Evolutionary conservation across 2,888 invertebrate species (phyloP), one percentile per base, ranked within the genome.

Genomic region (Autographa pulchrina): DNA sequence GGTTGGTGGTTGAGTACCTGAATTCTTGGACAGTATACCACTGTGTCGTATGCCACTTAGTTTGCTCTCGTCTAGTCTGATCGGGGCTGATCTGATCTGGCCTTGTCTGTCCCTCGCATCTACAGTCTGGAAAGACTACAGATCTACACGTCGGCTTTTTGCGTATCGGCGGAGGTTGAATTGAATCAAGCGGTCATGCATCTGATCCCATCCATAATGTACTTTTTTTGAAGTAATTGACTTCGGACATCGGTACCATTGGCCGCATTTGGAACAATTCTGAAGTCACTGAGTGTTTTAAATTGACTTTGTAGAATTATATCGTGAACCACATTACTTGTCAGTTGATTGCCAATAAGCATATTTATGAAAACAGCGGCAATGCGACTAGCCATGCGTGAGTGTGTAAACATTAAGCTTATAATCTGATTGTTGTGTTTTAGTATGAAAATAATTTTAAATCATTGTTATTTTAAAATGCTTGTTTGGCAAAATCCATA

Each of bases 61-160:
- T 43, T 14, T 43, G 14, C 43, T 43, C 43, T 43, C 5, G 43
- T 3, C 16, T 43, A 14, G 16, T 43, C 16, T 16, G 43, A 14
- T 16, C 11, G 4, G 43, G n/a, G 6, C 48, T 48, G n/a, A 5
- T 48, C 48, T 5, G 48, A 5, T 48, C 48, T 48, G n/a, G 48
- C 48, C n/a, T 48, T 14, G 72, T 72, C 13, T 43, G 38, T 62
- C 43, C 43, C 43, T 72, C 68, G 48, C 72, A 68, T 35, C 72
- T 68, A 16, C 20, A 64, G 16, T 65, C 72, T 56, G 54, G 48
- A 32, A 64, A 72, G 7, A 20, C 56, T 13, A 65, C 43, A 6
- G 62, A 56, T 13, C 65, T 56, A 62, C 65, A 70, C 16, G 62
- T 43, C 13, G 70, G 62, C 13, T 58, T 58, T 20, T 6, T 5